Conservation (phyloP, 92 coral and sea anemone genomes). For the Epizoanthus fatuus region DNA sequence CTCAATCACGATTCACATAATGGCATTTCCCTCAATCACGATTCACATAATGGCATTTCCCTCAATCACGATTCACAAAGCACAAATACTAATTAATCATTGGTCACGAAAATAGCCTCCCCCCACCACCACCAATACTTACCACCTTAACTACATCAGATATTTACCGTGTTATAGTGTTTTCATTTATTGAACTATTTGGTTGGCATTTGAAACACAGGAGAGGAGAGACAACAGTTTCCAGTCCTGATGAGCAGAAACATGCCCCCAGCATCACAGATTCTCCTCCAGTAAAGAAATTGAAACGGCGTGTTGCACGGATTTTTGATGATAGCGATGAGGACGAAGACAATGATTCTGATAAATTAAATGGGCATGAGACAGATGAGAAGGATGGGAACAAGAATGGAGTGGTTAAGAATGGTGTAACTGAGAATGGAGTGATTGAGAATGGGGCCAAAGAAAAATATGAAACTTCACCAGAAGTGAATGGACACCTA, state of each 20-base stretch:
- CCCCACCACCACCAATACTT: too few relatives aligned
- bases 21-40: too few relatives aligned
- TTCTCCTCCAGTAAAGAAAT: slow-evolving; percentile 89
- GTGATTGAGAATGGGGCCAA: neutral
- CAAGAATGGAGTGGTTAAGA: slow-evolving; percentile 2
- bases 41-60: too few relatives aligned
- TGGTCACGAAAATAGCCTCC: too few relatives aligned
- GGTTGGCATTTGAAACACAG: too few relatives aligned
- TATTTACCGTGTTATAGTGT: too few relatives aligned
- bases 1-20: too few relatives aligned
- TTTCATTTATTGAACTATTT: neutral
- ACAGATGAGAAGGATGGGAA: neutral
- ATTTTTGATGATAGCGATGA: slow-evolving; percentile 85
- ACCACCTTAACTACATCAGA: too few relatives aligned
- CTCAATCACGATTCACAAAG: too few relatives aligned
- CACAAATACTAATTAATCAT: too few relatives aligned
- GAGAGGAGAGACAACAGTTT: neutral
- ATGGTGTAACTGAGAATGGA: slow-evolving; percentile 14
- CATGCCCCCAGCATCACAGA: slow-evolving; percentile 25
- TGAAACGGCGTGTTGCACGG: slow-evolving; percentile 72
- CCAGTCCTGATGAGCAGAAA: slow-evolving; percentile 4
- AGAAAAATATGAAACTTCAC: slow-evolving; percentile 1
- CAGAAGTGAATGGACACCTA: slow-evolving; percentile 33
- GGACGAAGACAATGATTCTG: slow-evolving; percentile 75
- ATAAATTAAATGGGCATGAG: slow-evolving; percentile 31